Conservation (phyloP, 2,113 vertebrate species). For the Gymnorhina tibicen region DNA sequence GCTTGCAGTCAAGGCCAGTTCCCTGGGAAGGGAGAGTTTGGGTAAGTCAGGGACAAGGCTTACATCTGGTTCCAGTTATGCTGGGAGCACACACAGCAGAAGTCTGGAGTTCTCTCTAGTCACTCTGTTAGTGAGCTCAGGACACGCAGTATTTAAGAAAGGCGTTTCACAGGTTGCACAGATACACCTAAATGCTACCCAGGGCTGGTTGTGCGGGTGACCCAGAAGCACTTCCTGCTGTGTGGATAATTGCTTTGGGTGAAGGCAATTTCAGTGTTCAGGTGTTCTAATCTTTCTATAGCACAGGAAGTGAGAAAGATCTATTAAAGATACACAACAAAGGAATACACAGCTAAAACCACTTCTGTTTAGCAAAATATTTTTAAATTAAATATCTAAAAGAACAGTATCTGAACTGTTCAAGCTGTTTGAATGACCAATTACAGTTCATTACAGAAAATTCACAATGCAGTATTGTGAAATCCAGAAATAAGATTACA, state of each 20-base stretch:
- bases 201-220: neutral
- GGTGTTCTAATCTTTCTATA: neutral
- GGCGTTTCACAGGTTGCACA: neutral
- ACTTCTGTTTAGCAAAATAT: neutral
- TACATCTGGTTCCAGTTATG: neutral
- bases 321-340: neutral
- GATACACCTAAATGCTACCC: neutral
- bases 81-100: neutral
- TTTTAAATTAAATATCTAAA: neutral
- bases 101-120: neutral
- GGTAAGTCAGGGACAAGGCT: neutral
- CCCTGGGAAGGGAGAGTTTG: neutral
- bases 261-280: neutral
- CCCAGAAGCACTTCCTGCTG: neutral
- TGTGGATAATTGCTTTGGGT: neutral
- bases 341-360: neutral
- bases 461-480: neutral
- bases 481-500: neutral
- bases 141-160: accelerated
- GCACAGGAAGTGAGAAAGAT: neutral
- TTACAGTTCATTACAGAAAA: neutral
- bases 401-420: neutral
- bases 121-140: neutral
- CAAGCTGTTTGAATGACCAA: neutral
- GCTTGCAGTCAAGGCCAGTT: neutral